Evolutionary conservation across 2,797 vertebrate genomes (phyloP), one percentile per base, ranked within the genome.

Genomic region (Pteropus rufus): DNA sequence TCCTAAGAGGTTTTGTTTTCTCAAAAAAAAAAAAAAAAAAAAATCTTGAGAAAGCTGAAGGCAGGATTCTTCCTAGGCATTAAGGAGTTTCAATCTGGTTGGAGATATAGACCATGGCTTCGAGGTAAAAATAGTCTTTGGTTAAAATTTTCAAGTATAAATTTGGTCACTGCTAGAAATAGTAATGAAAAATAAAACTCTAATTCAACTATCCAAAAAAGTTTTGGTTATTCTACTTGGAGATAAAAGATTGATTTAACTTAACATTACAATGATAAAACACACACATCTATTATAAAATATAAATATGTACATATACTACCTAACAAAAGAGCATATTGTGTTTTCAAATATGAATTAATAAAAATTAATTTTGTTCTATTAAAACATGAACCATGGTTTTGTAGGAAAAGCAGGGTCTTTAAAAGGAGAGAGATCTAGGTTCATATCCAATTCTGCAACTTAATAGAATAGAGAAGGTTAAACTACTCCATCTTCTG

Each of bases 181-280:
- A 82, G n/a, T 92, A 81, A 80, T 76, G 14, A 92, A 88, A 93
- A 96, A 83, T 26, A 82, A 82, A 93, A 82, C 31, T n/a, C 18
- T 67, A 82, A 81, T 82, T 79, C 19, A 73, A 29, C 36, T 85
- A 79, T 46, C 44, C 7, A 34, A 82, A 67, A 89, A 85, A 58
- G 6, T 84, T 94, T 93, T 82, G 21, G 5, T 93, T 69, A 41
- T 89, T 75, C 39, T 72, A 56, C 16, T 3, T 56, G 18, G 29
- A 79, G 62, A 72, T 15, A 77, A 91, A 26, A 73, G 3, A 29
- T 83, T 87, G 36, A n/a, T 79, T 92, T 90, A 82, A 65, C 11
- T 90, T 89, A 34, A 34, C 18, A 3, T 93, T 75, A 65, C 10
- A 49, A 29, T 84, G 11, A 77, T 73, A 75, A 44, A 89, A 65